Percentiles rank a stretch among this genome's conserved stretches.
These are phyloP conservation scores for Neolamprologus sp. DNA, from an alignment of 2,113 vertebrate genomes.

Conservation along the genomic window DNA sequence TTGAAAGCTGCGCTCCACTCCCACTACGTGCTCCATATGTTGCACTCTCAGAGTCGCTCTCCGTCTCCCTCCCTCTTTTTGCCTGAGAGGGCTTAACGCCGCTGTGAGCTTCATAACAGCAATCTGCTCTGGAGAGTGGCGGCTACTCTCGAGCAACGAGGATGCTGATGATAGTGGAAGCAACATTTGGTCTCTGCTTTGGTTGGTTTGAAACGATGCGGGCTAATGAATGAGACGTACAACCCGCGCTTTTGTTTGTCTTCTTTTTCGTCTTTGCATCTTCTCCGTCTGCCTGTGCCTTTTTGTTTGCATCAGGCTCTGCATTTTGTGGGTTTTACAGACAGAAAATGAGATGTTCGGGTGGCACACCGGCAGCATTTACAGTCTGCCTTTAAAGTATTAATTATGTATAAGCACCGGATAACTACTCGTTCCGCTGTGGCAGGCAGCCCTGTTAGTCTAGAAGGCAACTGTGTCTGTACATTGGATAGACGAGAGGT, in stretches of 20 bases:
- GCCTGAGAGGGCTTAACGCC: conserved; percentile 67
- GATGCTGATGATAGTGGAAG: conserved; percentile 27
- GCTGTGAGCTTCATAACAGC: conserved; percentile 63
- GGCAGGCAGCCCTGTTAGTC: conserved; percentile 29
- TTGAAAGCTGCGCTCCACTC: conserved; percentile 62
- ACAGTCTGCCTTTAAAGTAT: conserved; percentile 34
- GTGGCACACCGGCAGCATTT: neutral
- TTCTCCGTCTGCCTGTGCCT: neutral
- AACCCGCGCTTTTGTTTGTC: neutral
- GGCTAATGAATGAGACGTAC: neutral
- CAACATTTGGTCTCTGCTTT: neutral
- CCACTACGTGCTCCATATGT: conserved; percentile 60
- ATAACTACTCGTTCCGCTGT: conserved; percentile 26
- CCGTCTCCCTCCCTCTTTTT: conserved; percentile 26
- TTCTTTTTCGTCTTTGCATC: neutral
- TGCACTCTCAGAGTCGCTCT: conserved; percentile 35
- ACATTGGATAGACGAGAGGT: conserved; percentile 26
- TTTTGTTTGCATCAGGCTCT: neutral
- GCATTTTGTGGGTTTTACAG: conserved; percentile 8
- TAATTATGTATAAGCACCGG: conserved; percentile 42
- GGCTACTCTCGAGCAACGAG: conserved; percentile 36
- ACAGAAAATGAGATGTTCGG: conserved; percentile 36
- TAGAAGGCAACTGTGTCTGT: conserved; percentile 22
- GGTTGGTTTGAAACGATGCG: conserved; percentile 6
- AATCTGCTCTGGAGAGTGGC: conserved; percentile 58